Percentiles rank a stretch among this genome's conserved stretches.
phyloP scores from a whole-genome alignment of 2,113 vertebrate genomes.

The Athene noctua region DNA sequence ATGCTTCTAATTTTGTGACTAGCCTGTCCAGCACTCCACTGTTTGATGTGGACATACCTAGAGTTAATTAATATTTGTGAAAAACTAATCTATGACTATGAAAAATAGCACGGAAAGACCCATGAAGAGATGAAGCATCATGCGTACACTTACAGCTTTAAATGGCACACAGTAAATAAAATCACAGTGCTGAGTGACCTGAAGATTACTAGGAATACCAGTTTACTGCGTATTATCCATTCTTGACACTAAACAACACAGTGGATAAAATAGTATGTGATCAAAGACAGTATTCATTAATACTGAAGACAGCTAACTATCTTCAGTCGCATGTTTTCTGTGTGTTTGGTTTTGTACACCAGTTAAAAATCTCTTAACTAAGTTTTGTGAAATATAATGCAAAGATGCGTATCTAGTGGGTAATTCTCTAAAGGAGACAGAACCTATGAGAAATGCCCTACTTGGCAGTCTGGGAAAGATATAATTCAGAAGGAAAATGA shows the following conservation, averaged over 20 bases:
- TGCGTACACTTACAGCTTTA: neutral
- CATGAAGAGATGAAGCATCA: neutral
- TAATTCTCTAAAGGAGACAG: neutral
- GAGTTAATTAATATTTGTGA: neutral
- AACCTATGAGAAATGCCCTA: neutral
- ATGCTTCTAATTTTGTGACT: neutral
- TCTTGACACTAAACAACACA: neutral
- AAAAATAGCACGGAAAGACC: neutral
- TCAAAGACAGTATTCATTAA: neutral
- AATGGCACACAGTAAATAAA: neutral
- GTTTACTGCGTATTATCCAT: neutral
- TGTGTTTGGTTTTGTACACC: neutral
- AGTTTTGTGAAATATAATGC: neutral
- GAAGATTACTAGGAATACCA: neutral
- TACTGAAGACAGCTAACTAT: neutral
- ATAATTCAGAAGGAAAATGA: neutral
- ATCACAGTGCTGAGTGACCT: rapidly evolving
- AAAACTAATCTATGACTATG: neutral
- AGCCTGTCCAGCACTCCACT: neutral
- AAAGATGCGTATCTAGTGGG: neutral
- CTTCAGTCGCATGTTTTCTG: neutral
- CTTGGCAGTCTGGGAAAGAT: neutral
- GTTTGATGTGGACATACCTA: neutral
- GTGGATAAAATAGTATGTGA: neutral
- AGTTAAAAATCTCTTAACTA: neutral